These are phyloP conservation scores for Ganaspis brasiliensis DNA, from an alignment of 2,888 invertebrate species.

Conservation along the genomic window DNA sequence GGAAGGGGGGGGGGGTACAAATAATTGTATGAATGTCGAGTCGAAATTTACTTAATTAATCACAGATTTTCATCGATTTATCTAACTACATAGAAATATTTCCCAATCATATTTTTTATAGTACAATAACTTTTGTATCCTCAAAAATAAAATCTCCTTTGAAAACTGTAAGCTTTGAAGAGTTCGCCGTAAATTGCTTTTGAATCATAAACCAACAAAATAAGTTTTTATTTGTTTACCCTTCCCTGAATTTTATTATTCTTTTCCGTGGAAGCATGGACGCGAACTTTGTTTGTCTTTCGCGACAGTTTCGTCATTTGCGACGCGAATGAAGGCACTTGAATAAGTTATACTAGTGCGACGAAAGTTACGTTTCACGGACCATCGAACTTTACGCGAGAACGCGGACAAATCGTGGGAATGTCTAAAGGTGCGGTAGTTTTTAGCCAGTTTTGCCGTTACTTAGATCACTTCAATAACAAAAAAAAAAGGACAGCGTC, in stretches of 20 bases:
- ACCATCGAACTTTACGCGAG: slow-evolving; percentile 70
- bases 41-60: too few species aligned
- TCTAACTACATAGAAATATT: too few species aligned
- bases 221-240: slow-evolving; percentile 25
- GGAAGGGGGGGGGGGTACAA: too few species aligned
- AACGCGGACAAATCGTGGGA: slow-evolving; percentile 69
- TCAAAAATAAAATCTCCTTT: not conserved
- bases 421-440: slow-evolving; percentile 44
- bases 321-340: slow-evolving; percentile 37
- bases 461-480: too few species aligned
- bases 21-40: too few species aligned
- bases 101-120: too few species aligned
- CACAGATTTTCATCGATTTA: too few species aligned
- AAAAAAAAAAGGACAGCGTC: too few species aligned
- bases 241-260: slow-evolving; percentile 13
- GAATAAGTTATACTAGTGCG: slow-evolving; percentile 34
- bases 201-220: slow-evolving; percentile 4
- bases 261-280: not conserved
- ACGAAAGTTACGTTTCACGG: slow-evolving; percentile 65
- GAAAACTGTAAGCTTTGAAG: not conserved
- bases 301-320: slow-evolving; percentile 38
- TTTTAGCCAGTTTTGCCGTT: slow-evolving; percentile 1
- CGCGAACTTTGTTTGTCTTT: slow-evolving; percentile 25
- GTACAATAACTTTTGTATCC: too few species aligned
- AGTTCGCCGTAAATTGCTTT: not conserved